These are phyloP conservation scores for Leptinotarsa haldemani DNA, from an alignment of 2,888 invertebrate genomes.

Conservation along the genomic window DNA sequence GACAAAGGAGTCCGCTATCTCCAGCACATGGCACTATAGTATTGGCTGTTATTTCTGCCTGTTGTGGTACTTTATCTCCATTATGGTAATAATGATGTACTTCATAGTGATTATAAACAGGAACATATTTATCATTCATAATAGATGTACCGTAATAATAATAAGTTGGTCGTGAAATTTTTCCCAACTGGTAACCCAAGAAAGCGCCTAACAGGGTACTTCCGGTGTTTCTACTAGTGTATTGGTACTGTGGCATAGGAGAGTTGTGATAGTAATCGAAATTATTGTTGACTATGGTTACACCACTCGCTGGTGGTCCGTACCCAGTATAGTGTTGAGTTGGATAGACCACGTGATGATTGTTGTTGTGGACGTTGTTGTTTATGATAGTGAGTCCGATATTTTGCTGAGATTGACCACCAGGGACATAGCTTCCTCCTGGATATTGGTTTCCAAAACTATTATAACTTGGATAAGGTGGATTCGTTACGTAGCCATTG, in stretches of 20 bases:
- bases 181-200: conserved; percentile 57
- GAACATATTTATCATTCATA: conserved; percentile 51
- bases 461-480: conserved; percentile 20
- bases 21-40: conserved; percentile 59
- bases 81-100: conserved; percentile 63
- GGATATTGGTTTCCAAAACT: conserved; percentile 26
- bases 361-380: conserved; percentile 22
- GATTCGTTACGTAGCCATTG: background rate
- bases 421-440: conserved; percentile 9
- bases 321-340: conserved; percentile 32
- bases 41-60: conserved; percentile 58
- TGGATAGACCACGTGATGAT: conserved; percentile 32
- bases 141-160: conserved; percentile 48
- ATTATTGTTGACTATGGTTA: conserved; percentile 53
- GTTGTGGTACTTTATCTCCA: conserved; percentile 52
- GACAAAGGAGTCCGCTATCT: conserved; percentile 59
- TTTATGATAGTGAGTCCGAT: conserved; percentile 28
- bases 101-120: conserved; percentile 58
- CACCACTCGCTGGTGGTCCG: conserved; percentile 41
- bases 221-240: conserved; percentile 52
- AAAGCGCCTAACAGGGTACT: conserved; percentile 57
- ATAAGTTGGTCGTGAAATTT: conserved; percentile 55
- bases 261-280: conserved; percentile 43
- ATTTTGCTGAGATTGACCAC: conserved; percentile 5
- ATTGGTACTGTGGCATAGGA: conserved; percentile 49